phyloP scores from a whole-genome alignment of 2,797 vertebrate species.

The Hipposideros larvatus region DNA sequence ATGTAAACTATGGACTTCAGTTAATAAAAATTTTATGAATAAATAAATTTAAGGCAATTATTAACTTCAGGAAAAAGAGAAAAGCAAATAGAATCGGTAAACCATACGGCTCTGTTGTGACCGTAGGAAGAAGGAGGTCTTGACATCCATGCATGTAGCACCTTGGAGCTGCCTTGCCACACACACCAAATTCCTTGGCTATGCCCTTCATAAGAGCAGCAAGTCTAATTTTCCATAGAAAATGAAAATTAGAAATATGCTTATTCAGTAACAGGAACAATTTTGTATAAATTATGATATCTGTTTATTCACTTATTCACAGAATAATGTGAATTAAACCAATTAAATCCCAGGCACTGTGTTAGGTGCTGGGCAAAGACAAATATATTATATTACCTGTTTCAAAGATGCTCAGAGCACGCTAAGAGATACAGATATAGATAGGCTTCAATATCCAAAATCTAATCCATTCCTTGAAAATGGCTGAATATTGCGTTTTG shows the following conservation, averaged over 20 bases:
- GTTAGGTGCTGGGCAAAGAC: not conserved
- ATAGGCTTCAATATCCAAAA: not conserved
- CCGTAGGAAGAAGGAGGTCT: not conserved
- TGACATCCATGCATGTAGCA: not conserved
- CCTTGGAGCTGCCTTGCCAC: not conserved
- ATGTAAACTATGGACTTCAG: not conserved
- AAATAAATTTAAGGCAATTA: slow-evolving; percentile 28
- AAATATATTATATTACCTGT: not conserved
- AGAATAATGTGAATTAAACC: slow-evolving; percentile 50
- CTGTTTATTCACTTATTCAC: slow-evolving; percentile 12
- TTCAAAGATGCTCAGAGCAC: not conserved
- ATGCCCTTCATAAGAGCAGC: not conserved
- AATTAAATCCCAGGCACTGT: not conserved
- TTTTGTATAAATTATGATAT: slow-evolving; percentile 1
- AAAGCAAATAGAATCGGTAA: slow-evolving; percentile 29
- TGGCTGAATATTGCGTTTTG: not conserved
- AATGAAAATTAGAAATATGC: not conserved
- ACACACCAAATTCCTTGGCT: not conserved
- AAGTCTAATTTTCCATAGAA: not conserved
- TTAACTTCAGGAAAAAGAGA: slow-evolving; percentile 25
- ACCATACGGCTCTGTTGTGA: not conserved
- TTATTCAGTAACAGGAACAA: not conserved
- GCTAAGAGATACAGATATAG: not conserved
- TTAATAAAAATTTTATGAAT: not conserved
- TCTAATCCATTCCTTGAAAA: not conserved